Evolutionary conservation across 2,797 vertebrate genomes (phyloP).

Genomic region (Balearica regulorum): DNA sequence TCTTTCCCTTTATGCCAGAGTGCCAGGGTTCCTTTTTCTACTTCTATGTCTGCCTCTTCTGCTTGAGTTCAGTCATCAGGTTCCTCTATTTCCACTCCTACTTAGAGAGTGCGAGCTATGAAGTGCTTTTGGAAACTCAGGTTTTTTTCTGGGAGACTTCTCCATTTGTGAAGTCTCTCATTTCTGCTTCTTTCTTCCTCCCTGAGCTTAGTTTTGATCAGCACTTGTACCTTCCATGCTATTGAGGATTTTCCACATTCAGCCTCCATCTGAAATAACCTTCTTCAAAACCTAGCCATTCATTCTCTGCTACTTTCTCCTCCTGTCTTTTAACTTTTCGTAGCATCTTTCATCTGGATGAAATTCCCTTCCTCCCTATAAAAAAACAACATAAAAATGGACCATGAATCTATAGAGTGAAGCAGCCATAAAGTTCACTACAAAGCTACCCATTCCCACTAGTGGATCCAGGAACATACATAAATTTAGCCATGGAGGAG

Average conservation of each 20-base stretch:
- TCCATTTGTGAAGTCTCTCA: neutral
- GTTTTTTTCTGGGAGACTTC: neutral
- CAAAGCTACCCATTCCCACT: neutral
- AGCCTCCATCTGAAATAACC: neutral
- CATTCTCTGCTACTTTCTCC: neutral
- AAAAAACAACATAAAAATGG: neutral
- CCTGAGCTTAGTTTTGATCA: neutral
- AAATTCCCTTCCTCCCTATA: neutral
- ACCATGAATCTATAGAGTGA: neutral
- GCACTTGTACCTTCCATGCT: neutral
- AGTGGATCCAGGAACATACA: neutral
- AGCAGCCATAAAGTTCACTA: neutral
- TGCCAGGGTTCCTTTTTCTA: neutral
- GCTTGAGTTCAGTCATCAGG: neutral
- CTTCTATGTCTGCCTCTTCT: neutral
- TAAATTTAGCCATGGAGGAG: neutral
- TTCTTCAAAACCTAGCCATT: neutral
- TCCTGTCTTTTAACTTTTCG: neutral
- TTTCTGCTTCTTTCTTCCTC: neutral
- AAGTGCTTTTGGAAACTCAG: neutral
- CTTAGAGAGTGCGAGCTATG: neutral
- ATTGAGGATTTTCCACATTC: neutral
- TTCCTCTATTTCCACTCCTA: neutral
- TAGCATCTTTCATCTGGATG: neutral
- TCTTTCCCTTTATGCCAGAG: neutral